A percentile compares a stretch with the other conserved stretches of the same genome.
phyloP scores from a whole-genome alignment of 2,888 invertebrate species.

The Zaprionus obscuricornis region DNA sequence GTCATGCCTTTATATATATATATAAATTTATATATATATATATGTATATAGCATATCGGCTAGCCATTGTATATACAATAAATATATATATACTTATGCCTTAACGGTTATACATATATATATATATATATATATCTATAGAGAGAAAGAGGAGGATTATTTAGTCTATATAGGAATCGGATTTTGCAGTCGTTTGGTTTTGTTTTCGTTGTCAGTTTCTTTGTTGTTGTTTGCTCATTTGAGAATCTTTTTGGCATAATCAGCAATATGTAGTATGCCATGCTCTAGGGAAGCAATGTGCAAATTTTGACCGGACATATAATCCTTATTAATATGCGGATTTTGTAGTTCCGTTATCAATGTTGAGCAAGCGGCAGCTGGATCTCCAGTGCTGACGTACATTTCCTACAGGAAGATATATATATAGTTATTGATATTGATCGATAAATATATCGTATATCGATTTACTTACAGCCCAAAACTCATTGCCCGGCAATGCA shows the following conservation, averaged over 20 bases:
- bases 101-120: too few relatives aligned
- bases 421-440: background rate
- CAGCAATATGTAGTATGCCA: slow-evolving; percentile 79
- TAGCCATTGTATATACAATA: too few relatives aligned
- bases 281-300: slow-evolving; percentile 83
- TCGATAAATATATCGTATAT: background rate
- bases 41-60: too few relatives aligned
- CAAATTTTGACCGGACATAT: slow-evolving; percentile 84
- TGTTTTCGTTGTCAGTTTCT: too few relatives aligned
- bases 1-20: too few relatives aligned
- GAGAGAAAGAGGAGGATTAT: too few relatives aligned
- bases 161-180: too few relatives aligned
- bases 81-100: too few relatives aligned
- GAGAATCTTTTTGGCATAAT: slow-evolving; percentile 54
- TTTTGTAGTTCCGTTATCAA: slow-evolving; percentile 86
- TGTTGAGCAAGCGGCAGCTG: slow-evolving; percentile 86
- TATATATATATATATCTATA: too few relatives aligned
- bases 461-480: slow-evolving; percentile 85
- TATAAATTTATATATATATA: too few relatives aligned
- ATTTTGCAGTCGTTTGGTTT: too few relatives aligned
- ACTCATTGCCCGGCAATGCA: slow-evolving; percentile 89
- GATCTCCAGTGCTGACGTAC: slow-evolving; percentile 83
- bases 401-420: slow-evolving; percentile 26
- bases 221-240: too few relatives aligned
- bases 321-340: slow-evolving; percentile 84